These are phyloP conservation scores for Hypomecis atomaria DNA, from an alignment of 2,888 invertebrate genomes.

Conservation along the genomic window DNA sequence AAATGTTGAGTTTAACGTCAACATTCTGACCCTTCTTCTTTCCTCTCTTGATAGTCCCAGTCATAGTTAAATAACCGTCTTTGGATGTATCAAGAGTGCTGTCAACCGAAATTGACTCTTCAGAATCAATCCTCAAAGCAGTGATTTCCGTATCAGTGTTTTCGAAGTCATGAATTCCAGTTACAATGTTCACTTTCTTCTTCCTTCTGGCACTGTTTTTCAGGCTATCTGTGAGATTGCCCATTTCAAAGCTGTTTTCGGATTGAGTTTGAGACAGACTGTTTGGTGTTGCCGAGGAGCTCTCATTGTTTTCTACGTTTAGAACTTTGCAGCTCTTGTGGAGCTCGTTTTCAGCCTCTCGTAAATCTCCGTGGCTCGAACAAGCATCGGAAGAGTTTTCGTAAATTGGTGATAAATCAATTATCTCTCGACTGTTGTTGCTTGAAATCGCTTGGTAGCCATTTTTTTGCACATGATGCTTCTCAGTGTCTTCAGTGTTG, in stretches of 20 bases:
- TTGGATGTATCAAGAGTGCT: conserved; percentile 80
- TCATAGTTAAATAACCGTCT: conserved; percentile 88
- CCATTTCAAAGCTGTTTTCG: conserved; percentile 81
- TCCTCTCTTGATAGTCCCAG: conserved; percentile 89
- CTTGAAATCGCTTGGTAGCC: conserved; percentile 72
- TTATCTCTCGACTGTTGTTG: conserved; percentile 73
- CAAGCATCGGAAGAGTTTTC: conserved; percentile 82
- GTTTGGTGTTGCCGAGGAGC: conserved; percentile 74
- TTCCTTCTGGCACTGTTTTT: conserved; percentile 81
- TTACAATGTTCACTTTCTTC: conserved; percentile 87
- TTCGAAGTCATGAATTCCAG: conserved; percentile 76
- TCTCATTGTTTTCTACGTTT: conserved; percentile 71
- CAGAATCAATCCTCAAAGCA: conserved; percentile 71
- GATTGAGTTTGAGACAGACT: conserved; percentile 80
- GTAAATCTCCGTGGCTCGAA: conserved; percentile 77
- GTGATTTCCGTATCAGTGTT: conserved; percentile 74
- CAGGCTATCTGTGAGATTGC: conserved; percentile 72
- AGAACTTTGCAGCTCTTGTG: conserved; percentile 68
- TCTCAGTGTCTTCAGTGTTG: conserved; percentile 50
- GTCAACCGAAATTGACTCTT: conserved; percentile 82
- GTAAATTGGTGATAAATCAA: conserved; percentile 80
- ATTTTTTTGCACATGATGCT: conserved; percentile 64
- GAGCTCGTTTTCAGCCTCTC: conserved; percentile 70
- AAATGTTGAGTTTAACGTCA: conserved; percentile 89
- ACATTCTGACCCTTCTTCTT: conserved; percentile 89